Evolutionary conservation across 2,113 vertebrate species (phyloP).

Genomic region (Symphodus melops): DNA sequence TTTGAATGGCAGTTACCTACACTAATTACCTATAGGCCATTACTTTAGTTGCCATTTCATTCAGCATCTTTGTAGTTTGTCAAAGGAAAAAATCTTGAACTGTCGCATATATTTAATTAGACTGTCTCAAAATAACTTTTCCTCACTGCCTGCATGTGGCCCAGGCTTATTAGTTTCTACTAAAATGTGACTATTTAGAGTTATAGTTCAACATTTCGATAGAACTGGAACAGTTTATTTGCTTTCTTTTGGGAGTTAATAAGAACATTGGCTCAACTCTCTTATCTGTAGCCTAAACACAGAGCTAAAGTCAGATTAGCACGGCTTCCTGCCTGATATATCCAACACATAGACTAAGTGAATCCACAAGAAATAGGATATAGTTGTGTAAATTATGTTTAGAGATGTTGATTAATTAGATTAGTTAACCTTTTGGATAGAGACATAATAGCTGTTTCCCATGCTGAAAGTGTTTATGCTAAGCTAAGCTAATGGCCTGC

Average conservation of each 20-base stretch:
- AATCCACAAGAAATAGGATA: no score
- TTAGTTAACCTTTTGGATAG: not conserved
- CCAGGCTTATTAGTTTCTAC: not conserved
- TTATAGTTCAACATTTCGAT: no score
- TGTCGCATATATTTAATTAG: not conserved
- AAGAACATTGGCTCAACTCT: not conserved
- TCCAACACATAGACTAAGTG: no score
- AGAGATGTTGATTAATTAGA: not conserved
- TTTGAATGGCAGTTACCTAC: not conserved
- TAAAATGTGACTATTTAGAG: no score
- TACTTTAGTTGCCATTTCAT: not conserved
- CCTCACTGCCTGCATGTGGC: not conserved
- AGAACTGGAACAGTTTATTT: not conserved
- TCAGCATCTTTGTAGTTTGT: slow-evolving; percentile 5
- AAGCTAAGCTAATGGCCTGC: slow-evolving; percentile 1
- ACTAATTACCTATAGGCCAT: no score
- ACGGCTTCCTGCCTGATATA: not conserved
- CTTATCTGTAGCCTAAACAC: no score
- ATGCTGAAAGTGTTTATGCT: not conserved
- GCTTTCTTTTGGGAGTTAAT: no score
- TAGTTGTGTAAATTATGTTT: no score
- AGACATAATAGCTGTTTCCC: not conserved
- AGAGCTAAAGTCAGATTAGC: not conserved
- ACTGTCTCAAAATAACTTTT: not conserved
- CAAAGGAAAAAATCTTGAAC: not conserved